phyloP scores from a whole-genome alignment of 2,888 invertebrate species.

The Aleiodes testaceus region DNA sequence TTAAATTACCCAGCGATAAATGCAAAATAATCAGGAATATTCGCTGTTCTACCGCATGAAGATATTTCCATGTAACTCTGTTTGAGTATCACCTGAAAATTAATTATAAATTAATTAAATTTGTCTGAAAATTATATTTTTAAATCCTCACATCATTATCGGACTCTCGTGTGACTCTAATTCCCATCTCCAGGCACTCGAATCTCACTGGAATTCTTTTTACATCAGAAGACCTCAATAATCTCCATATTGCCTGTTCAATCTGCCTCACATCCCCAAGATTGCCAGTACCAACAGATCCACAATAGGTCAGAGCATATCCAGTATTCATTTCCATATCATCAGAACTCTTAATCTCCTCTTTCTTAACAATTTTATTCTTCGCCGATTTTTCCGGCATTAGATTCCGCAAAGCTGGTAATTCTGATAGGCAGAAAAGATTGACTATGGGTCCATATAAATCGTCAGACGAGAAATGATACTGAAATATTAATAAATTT shows the following conservation, averaged over 20 bases:
- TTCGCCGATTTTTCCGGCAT: conserved; percentile 53
- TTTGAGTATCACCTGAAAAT: too few relatives aligned
- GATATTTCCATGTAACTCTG: too few relatives aligned
- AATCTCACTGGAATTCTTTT: conserved; percentile 70
- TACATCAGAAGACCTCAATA: conserved; percentile 60
- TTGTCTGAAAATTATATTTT: too few relatives aligned
- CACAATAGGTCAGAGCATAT: conserved; percentile 73
- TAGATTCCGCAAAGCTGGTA: conserved; percentile 61
- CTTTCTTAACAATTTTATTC: conserved; percentile 27
- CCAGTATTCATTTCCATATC: conserved; percentile 64
- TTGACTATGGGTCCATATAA: conserved; percentile 74
- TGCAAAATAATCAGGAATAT: too few relatives aligned
- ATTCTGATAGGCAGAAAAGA: conserved; percentile 56
- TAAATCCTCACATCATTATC: conserved; percentile 68
- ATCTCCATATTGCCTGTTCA: conserved; percentile 72
- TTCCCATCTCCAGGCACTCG: conserved; percentile 75
- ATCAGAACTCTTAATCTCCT: conserved; percentile 30
- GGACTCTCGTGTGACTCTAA: conserved; percentile 71
- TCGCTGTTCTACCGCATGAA: too few relatives aligned
- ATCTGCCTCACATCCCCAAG: conserved; percentile 75
- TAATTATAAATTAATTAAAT: too few relatives aligned
- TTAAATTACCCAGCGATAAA: too few relatives aligned
- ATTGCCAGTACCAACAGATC: conserved; percentile 73
- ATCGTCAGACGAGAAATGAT: conserved; percentile 67
- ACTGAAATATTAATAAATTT: conserved; percentile 56